Conservation (phyloP, 2,888 invertebrate species). For the Netelia melanura region DNA sequence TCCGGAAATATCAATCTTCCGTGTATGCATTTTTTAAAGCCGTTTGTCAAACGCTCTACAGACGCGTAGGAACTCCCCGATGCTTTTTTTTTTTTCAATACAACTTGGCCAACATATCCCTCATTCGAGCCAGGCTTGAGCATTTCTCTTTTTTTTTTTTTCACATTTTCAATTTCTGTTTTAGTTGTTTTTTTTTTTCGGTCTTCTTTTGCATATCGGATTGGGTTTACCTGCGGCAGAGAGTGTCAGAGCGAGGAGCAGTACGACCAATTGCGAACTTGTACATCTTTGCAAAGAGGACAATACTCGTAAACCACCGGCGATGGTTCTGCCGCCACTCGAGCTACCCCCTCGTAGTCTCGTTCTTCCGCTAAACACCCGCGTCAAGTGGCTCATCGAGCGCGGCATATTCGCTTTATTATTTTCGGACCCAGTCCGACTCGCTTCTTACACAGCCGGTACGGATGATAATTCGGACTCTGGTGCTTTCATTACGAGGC, state of each 20-base stretch:
- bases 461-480: conserved; percentile 28
- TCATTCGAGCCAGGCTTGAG: neutral
- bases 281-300: conserved; percentile 63
- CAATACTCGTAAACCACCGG: conserved; percentile 63
- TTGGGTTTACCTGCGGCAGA: conserved; percentile 67
- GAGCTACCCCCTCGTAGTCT: conserved; percentile 59
- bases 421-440: conserved; percentile 25
- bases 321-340: conserved; percentile 60
- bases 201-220: conserved; percentile 24
- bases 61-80: too few species aligned
- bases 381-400: conserved; percentile 64
- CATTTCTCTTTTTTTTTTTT: neutral
- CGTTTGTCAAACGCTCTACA: too few species aligned
- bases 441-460: neutral
- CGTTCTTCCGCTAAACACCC: conserved; percentile 65
- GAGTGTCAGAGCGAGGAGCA: conserved; percentile 65
- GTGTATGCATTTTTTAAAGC: too few species aligned
- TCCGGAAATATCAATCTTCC: too few species aligned
- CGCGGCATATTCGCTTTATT: conserved; percentile 45
- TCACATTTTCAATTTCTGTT: neutral
- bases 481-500: conserved; percentile 2
- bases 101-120: too few species aligned
- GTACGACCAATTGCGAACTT: conserved; percentile 65
- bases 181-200: conserved; percentile 20
- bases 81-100: too few species aligned